Base-by-base conservation (phyloP, 2,888 invertebrate species). In the Habrosyne pyritoides region DNA sequence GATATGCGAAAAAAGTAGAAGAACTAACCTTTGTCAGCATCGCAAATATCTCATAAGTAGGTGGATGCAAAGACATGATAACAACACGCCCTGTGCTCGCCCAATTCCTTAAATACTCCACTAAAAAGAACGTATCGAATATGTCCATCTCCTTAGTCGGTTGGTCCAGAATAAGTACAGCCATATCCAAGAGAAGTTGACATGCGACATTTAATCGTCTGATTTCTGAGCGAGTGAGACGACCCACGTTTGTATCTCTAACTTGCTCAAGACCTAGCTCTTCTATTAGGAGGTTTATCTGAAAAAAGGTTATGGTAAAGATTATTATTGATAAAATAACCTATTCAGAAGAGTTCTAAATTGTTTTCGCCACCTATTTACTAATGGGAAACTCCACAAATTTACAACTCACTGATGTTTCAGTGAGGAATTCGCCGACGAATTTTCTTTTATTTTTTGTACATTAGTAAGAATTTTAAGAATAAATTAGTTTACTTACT, bases 101-200 rank as follows among this genome's bases (percentile, higher is more conserved):
- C 97, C 98, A 99, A 82, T 98, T 98, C 64, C 98, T 94, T 66
- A 99, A 89, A 84, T 98, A 99, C 83, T 99, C 98, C 56, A 99
- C 96, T 52, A 99, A 87, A 85, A 99, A 99, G 87, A 98, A 99
- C 0, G 98, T 98, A 78, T 99, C 99, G 74, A 99, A 98, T 63
- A 99, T 98, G 78, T 99, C 98, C 95, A 98, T 96, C 56, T 96
- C 97, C 73, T 95, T 94, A 0, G 97, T 96, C 0, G 98, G 97
- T 86, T 98, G 97, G 83, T 98, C 98, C 56, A 98, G 90, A 26
- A 98, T 94, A 0, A 99, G 93, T 48, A 99, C 94, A 59, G 98
- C 97, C 67, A 97, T 96, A 79, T 98, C 97, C 30, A 98, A 93
- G 46, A 98, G 88, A 36, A 99, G 91, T 71, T 98, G 97, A 75